Base-by-base conservation (phyloP, 2,888 invertebrate genomes). In the Hirtodrosophila alboralis region DNA sequence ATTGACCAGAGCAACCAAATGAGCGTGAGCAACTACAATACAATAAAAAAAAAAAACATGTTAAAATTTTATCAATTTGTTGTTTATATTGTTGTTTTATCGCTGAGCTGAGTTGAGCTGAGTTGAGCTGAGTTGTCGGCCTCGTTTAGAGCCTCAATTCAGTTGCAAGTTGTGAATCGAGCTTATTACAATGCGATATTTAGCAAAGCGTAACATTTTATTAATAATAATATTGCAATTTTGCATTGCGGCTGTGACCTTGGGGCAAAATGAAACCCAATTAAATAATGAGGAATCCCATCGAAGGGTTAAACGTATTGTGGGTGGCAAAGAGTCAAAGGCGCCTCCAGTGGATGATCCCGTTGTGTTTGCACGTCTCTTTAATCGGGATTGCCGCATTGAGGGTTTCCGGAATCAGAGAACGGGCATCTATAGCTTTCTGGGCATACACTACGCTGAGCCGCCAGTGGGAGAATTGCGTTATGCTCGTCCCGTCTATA, bases 291-390 rank as follows among this genome's bases (percentile, higher is more conserved):
- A 41, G 12, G 18, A 37, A 4, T 9, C 59, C 9, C 85, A 69
- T 43, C 38, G 10, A 43, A 87, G 90, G 3, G 84, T 90, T 0
- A 90, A 90, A 62, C 88, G 90, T 23, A 93, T 95, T 79, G 94
- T 95, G 1, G 95, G 95, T 0, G 95, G 95, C 0, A 90, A 88
- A 3, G 92, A 92, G 0, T 93, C 95, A 0, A 92, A 93, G 23
- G 90, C 93, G 2, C 95, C 95, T 0, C 94, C 94, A 37, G 92
- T 92, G 4, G 95, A 94, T 83, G 94, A 95, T 66, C 95, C 95
- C 0, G 93, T 94, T 1, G 93, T 95, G 0, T 94, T 94, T 84
- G 92, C 93, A 0, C 92, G 93, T 70, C 92, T 92, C 72, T 92
- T 93, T 52, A 93, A 93, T 31, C 92, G 92, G 34, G 92, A 93